phyloP scores from a whole-genome alignment of 2,113 vertebrate genomes.

The Sorex araneus region DNA sequence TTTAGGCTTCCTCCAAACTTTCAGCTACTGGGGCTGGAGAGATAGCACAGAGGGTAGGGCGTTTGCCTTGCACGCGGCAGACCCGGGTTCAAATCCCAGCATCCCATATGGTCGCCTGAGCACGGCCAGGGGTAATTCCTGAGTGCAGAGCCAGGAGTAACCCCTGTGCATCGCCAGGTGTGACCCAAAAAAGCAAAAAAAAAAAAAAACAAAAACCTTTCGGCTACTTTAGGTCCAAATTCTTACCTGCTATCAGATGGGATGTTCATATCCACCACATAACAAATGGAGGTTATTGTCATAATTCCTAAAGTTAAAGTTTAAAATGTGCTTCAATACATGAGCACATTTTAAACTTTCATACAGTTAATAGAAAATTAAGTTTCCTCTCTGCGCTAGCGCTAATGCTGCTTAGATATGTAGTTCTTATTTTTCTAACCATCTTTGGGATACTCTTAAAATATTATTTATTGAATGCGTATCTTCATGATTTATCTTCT shows the following conservation, averaged over 20 bases:
- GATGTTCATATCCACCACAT: not conserved
- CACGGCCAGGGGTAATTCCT: too few relatives aligned
- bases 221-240: not conserved
- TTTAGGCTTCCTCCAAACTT: not conserved
- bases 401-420: not conserved
- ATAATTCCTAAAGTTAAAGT: not conserved
- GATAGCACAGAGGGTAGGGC: too few relatives aligned
- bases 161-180: too few relatives aligned
- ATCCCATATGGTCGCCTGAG: too few relatives aligned
- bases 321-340: not conserved
- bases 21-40: too few relatives aligned
- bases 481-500: not conserved
- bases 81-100: too few relatives aligned
- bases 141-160: too few relatives aligned
- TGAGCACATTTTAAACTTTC: not conserved
- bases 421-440: not conserved
- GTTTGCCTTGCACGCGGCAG: too few relatives aligned
- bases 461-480: not conserved
- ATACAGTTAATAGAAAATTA: not conserved
- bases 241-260: not conserved
- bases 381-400: not conserved
- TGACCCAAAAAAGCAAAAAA: too few relatives aligned
- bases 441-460: not conserved
- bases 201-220: too few relatives aligned
- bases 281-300: not conserved